Percentiles rank a stretch among this genome's conserved stretches.
phyloP scores from a whole-genome alignment of 92 coral and sea anemone genomes.

The Meandrina meandrites region DNA sequence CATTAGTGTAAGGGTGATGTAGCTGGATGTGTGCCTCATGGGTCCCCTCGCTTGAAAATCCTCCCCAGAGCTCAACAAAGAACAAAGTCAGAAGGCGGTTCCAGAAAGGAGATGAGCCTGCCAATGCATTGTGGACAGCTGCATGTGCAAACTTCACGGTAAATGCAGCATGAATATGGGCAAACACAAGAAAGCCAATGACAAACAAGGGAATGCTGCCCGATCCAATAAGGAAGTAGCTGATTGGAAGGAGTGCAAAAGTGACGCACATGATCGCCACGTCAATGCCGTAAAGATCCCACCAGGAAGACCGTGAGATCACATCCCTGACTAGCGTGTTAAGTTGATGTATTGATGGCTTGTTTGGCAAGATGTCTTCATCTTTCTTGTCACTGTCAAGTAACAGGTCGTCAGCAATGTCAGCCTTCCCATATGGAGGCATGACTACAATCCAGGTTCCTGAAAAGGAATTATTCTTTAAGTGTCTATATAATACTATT shows the following conservation, averaged over 20 bases:
- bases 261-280: conserved; percentile 51
- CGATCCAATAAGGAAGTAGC: conserved; percentile 64
- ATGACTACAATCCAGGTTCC: background rate
- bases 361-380: conserved; percentile 9
- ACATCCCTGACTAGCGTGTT: conserved; percentile 66
- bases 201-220: conserved; percentile 59
- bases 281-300: conserved; percentile 90
- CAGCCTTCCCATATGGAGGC: conserved; percentile 34
- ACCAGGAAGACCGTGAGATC: conserved; percentile 70
- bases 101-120: conserved; percentile 74
- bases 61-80: conserved; percentile 85
- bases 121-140: conserved; percentile 74
- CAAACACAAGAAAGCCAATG: conserved; percentile 60
- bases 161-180: conserved; percentile 69
- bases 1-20: conserved; percentile 91
- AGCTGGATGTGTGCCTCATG: conserved; percentile 76
- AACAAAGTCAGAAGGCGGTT: conserved; percentile 61
- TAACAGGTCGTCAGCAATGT: background rate
- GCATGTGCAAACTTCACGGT: conserved; percentile 75
- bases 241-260: conserved; percentile 58
- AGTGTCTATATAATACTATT: background rate
- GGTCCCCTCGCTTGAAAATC: conserved; percentile 72
- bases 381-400: conserved; percentile 23
- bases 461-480: background rate
- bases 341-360: conserved; percentile 71